phyloP scores from a whole-genome alignment of 2,888 invertebrate genomes.

The Plagiodera versicolora region DNA sequence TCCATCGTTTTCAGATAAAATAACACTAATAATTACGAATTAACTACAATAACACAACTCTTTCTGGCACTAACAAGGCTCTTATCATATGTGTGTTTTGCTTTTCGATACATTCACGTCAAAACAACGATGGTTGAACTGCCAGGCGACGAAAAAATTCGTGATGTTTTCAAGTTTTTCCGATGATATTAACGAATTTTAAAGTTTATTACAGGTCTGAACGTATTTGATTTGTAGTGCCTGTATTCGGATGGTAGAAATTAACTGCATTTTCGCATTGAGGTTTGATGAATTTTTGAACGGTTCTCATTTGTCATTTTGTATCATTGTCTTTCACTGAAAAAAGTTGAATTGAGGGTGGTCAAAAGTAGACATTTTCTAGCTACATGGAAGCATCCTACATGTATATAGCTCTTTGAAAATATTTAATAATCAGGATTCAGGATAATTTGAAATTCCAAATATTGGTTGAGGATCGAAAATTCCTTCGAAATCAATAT shows the following conservation, averaged over 20 bases:
- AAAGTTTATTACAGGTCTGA: constrained; percentile 41
- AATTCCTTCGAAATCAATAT: too few species aligned
- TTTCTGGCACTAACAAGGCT: constrained; percentile 38
- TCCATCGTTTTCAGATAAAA: constrained; percentile 14
- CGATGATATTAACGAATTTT: constrained; percentile 2
- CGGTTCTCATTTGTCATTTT: too few species aligned
- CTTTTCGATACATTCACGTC: constrained; percentile 23
- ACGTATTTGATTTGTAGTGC: constrained; percentile 28
- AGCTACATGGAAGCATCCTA: too few species aligned
- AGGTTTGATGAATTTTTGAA: not conserved
- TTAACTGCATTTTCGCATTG: not conserved
- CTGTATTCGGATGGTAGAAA: constrained; percentile 19
- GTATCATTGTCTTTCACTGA: too few species aligned
- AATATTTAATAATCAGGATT: too few species aligned
- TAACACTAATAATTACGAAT: constrained; percentile 9
- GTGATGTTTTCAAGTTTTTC: constrained; percentile 4
- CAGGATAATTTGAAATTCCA: too few species aligned
- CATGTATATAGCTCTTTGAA: too few species aligned
- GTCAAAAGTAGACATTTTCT: too few species aligned
- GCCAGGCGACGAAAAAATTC: constrained; percentile 38
- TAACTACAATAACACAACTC: constrained; percentile 18
- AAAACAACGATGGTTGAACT: constrained; percentile 30
- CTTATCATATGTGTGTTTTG: constrained; percentile 27
- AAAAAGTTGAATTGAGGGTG: too few species aligned
- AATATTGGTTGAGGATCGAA: too few species aligned